Percentiles rank a stretch among this genome's conserved stretches.
Evolutionary conservation across 2,113 vertebrate species (phyloP).

Genomic region (Cacatua alba): DNA sequence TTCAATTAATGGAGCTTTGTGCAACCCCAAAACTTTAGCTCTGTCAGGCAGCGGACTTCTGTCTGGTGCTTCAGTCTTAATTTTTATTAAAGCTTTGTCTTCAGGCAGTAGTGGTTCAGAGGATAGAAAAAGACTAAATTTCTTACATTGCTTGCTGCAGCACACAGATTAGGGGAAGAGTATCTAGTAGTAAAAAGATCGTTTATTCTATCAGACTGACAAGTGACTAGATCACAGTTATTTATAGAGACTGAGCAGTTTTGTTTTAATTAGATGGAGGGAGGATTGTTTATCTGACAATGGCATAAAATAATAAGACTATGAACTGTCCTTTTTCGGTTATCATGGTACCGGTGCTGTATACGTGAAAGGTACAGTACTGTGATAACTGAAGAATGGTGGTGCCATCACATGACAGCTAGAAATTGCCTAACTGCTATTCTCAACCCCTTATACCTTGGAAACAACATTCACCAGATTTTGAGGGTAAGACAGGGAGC

Average conservation of each 20-base stretch:
- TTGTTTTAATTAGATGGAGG: neutral
- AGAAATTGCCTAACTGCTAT: neutral
- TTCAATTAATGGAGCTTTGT: neutral
- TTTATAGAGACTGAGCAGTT: neutral
- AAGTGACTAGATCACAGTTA: neutral
- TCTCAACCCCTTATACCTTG: neutral
- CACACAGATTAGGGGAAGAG: neutral
- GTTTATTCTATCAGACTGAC: neutral
- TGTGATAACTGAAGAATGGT: slow-evolving; percentile 99
- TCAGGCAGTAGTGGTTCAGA: neutral
- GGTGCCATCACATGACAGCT: slow-evolving; percentile 88
- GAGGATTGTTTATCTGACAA: neutral
- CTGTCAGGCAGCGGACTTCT: neutral
- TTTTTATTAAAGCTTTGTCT: neutral
- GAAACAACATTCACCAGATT: neutral
- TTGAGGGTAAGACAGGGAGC: neutral
- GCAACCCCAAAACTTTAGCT: neutral
- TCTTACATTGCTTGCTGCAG: neutral
- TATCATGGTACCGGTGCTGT: slow-evolving; percentile 99
- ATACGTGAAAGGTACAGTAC: slow-evolving; percentile 98
- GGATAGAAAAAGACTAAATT: neutral
- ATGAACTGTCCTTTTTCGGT: slow-evolving; percentile 99
- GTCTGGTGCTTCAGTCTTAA: neutral
- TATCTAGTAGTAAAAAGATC: neutral
- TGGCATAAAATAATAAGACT: slow-evolving; percentile 48